These are phyloP conservation scores for Lophochroa leadbeateri DNA, from an alignment of 2,113 vertebrate genomes.

Conservation along the genomic window DNA sequence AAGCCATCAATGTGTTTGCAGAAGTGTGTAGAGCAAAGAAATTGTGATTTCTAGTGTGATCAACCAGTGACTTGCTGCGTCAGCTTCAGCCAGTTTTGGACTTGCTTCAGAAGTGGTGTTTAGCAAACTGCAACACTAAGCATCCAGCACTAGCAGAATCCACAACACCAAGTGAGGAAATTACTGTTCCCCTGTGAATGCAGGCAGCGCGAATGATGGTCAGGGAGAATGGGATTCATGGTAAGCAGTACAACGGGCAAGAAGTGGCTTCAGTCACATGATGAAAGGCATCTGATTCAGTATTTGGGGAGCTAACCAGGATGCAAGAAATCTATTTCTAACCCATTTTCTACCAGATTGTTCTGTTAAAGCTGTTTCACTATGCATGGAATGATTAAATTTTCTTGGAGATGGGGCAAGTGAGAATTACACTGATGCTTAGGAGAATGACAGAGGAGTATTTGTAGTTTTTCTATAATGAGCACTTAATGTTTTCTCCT, in stretches of 20 bases:
- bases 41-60: slow-evolving; percentile 43
- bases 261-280: not conserved
- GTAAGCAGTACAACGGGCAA: not conserved
- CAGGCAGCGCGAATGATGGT: not conserved
- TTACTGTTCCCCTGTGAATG: not conserved
- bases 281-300: not conserved
- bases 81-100: slow-evolving; percentile 13
- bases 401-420: not conserved
- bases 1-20: not conserved
- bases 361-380: not conserved
- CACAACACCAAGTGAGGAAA: not conserved
- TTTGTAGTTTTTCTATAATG: not conserved
- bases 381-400: not conserved
- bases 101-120: not conserved
- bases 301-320: not conserved
- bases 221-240: not conserved
- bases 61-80: slow-evolving; percentile 1
- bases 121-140: not conserved
- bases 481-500: not conserved
- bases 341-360: not conserved
- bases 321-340: not conserved
- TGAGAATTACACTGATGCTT: not conserved
- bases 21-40: not conserved
- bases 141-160: not conserved
- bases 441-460: not conserved